Evolutionary conservation across 2,113 vertebrate species (phyloP).

Genomic region (Onychostruthus taczanowskii): DNA sequence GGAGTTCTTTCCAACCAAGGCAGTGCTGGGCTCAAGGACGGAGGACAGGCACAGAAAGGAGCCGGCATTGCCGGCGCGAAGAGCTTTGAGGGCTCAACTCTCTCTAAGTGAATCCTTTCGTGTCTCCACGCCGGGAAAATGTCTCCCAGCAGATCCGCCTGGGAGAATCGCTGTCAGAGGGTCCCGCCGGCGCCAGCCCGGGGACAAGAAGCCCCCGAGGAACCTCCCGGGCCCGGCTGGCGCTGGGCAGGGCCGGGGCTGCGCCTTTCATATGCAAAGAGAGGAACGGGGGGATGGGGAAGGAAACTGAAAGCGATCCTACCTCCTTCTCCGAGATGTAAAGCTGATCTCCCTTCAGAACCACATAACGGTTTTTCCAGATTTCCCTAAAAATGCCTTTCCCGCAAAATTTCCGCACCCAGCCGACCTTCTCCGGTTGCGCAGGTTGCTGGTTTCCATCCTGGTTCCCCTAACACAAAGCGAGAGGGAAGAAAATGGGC

Average conservation of each 20-base stretch:
- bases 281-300: neutral
- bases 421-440: conserved; percentile 90
- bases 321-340: conserved; percentile 94
- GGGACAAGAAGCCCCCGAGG: neutral
- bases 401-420: conserved; percentile 95
- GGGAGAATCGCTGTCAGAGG: neutral
- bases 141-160: neutral
- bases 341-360: conserved; percentile 90
- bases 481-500: neutral
- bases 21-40: neutral
- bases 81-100: neutral
- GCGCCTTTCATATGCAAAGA: neutral
- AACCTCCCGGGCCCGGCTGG: neutral
- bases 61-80: neutral
- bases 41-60: neutral
- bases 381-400: conserved; percentile 95
- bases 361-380: conserved; percentile 93
- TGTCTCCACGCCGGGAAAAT: neutral
- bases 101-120: neutral
- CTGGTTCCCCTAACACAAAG: conserved; percentile 76
- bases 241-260: neutral
- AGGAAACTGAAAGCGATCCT: conserved; percentile 34
- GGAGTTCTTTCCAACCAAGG: neutral
- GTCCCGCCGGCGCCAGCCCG: neutral
- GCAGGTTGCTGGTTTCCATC: conserved; percentile 76